Conservation (phyloP, 2,113 vertebrate species). For the Electrona antarctica region DNA sequence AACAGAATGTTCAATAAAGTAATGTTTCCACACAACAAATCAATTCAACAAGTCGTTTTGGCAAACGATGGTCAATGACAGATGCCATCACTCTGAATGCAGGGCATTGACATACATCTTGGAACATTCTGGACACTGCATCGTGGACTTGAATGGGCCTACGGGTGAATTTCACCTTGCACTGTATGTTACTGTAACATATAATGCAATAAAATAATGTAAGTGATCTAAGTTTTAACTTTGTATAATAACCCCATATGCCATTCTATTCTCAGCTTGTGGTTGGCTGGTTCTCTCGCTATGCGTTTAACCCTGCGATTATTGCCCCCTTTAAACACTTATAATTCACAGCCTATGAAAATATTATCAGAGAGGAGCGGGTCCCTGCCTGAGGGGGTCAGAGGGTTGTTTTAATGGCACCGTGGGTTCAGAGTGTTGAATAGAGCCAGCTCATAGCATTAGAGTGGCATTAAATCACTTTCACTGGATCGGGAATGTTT, state of each 20-base stretch:
- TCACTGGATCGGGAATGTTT: slow-evolving; percentile 47
- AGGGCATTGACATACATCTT: slow-evolving; percentile 1
- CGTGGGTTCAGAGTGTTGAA: slow-evolving; percentile 65
- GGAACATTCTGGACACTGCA: slow-evolving; percentile 25
- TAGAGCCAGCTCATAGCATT: slow-evolving; percentile 54
- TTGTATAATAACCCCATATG: slow-evolving; percentile 47
- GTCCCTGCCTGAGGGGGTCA: slow-evolving; percentile 71
- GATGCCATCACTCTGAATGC: slow-evolving; percentile 20
- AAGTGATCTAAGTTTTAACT: slow-evolving; percentile 67
- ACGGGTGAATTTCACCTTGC: slow-evolving; percentile 57
- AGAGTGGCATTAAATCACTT: slow-evolving; percentile 67
- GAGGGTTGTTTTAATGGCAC: slow-evolving; percentile 70
- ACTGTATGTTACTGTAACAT: slow-evolving; percentile 44
- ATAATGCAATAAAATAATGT: slow-evolving; percentile 67
- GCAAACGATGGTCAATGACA: neutral
- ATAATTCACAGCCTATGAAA: slow-evolving; percentile 77
- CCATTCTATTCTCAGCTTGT: slow-evolving; percentile 52
- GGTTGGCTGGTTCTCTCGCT: slow-evolving; percentile 70
- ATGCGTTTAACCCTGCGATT: slow-evolving; percentile 59
- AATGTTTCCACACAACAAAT: no score
- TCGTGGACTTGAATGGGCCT: slow-evolving; percentile 42
- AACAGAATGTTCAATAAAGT: no score
- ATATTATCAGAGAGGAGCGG: slow-evolving; percentile 75
- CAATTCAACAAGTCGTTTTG: no score
- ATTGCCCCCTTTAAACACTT: slow-evolving; percentile 73